phyloP scores from a whole-genome alignment of 2,113 vertebrate genomes.

The Naja naja region DNA sequence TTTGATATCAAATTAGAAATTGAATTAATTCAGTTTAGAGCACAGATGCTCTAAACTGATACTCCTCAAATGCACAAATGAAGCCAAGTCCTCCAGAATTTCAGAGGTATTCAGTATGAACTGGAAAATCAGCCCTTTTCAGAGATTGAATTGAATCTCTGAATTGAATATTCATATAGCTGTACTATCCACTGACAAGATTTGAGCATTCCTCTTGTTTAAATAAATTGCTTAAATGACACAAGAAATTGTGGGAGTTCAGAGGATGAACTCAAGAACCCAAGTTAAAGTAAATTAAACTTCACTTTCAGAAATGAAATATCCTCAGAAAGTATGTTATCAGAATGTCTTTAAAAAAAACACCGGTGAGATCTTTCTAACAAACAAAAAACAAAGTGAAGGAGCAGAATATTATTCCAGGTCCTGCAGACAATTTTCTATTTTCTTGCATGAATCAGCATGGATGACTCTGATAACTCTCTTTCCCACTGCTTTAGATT shows the following conservation, averaged over 20 bases:
- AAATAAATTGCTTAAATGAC: not conserved
- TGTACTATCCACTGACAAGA: not conserved
- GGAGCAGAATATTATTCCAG: conserved; percentile 48
- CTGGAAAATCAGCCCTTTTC: not conserved
- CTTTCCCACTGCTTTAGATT: not conserved
- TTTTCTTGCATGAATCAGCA: conserved; percentile 3
- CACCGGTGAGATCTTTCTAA: conserved; percentile 41
- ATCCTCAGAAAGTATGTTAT: conserved; percentile 17
- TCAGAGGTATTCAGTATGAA: not conserved
- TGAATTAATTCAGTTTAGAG: not conserved
- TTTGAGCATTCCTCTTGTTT: not conserved
- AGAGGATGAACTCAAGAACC: conserved; percentile 37
- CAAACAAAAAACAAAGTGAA: conserved; percentile 49
- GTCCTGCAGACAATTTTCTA: conserved; percentile 37
- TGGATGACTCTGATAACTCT: not conserved
- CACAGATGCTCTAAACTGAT: not conserved
- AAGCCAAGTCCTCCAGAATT: not conserved
- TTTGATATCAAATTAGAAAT: not conserved
- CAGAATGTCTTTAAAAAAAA: conserved; percentile 38
- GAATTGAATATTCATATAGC: not conserved
- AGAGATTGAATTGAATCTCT: not conserved
- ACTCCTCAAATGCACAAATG: not conserved
- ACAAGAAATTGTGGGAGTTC: not conserved
- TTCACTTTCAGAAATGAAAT: conserved; percentile 44
- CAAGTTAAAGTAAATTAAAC: conserved; percentile 39